These are phyloP conservation scores for Lottia gigantea DNA, from an alignment of 2,888 invertebrate species.

Conservation along the genomic window DNA sequence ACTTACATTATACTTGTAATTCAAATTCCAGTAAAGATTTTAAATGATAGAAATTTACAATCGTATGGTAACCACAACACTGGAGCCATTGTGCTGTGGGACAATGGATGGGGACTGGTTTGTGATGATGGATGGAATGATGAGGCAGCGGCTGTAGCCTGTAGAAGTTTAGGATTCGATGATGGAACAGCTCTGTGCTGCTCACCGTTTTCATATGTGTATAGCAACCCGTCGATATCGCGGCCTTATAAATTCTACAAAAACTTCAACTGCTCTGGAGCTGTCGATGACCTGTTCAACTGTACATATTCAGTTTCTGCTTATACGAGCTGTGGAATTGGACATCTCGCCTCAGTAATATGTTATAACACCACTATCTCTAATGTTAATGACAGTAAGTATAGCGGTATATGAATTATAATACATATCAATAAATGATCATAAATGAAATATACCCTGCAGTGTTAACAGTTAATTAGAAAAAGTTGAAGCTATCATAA, in stretches of 20 bases:
- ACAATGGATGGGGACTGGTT: slow-evolving; percentile 17
- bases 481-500: no score
- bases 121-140: slow-evolving; percentile 51
- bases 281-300: slow-evolving; percentile 33
- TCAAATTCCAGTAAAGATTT: no score
- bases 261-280: slow-evolving; percentile 44
- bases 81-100: no score
- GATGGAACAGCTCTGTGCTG: slow-evolving; percentile 57
- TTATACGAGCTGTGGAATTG: slow-evolving; percentile 29
- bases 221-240: slow-evolving; percentile 33
- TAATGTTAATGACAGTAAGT: not conserved
- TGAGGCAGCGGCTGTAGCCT: slow-evolving; percentile 40
- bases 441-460: no score
- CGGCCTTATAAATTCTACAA: slow-evolving; percentile 35
- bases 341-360: slow-evolving; percentile 41
- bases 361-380: slow-evolving; percentile 24
- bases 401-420: no score
- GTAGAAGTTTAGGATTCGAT: slow-evolving; percentile 68
- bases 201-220: not conserved
- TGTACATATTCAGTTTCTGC: slow-evolving; percentile 27
- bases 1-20: no score
- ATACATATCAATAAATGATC: no score
- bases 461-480: no score
- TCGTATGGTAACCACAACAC: no score
- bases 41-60: no score